A percentile compares a stretch with the other conserved stretches of the same genome.
These are phyloP conservation scores for Oncopodura yosiiana DNA, from an alignment of 1,140 invertebrate species.

Conservation along the genomic window DNA sequence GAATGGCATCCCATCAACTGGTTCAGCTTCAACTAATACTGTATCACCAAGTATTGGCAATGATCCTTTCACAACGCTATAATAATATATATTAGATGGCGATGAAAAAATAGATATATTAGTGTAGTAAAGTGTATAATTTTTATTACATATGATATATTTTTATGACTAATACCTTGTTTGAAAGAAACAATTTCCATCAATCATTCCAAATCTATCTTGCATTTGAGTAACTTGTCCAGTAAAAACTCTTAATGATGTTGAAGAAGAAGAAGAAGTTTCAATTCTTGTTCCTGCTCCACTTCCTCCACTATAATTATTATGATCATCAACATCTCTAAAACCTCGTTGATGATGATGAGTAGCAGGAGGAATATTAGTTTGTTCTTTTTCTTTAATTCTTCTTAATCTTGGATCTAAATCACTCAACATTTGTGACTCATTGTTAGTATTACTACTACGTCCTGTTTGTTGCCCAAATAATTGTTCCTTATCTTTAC, in stretches of 20 bases:
- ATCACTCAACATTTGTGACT: too few relatives aligned
- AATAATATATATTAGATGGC: constrained; percentile 30
- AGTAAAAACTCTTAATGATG: constrained; percentile 62
- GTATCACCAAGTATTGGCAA: constrained; percentile 69
- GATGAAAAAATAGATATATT: not conserved
- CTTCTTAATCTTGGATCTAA: too few relatives aligned
- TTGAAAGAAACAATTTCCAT: constrained; percentile 94
- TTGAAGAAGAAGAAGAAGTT: too few relatives aligned
- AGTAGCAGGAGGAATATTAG: not conserved
- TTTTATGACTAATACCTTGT: too few relatives aligned
- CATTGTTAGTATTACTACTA: too few relatives aligned
- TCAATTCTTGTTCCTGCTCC: not conserved
- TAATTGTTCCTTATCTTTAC: too few relatives aligned
- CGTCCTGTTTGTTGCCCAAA: too few relatives aligned
- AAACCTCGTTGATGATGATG: not conserved
- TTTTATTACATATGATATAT: not conserved
- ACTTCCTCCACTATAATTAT: not conserved
- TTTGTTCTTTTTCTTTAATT: too few relatives aligned
- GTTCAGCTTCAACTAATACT: constrained; percentile 83
- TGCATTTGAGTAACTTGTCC: constrained; percentile 89
- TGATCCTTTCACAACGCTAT: constrained; percentile 64
- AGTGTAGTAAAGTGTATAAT: not conserved
- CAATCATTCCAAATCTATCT: constrained; percentile 92
- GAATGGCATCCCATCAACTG: constrained; percentile 88
- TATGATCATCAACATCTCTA: not conserved